phyloP scores from a whole-genome alignment of 92 coral and sea anemone species.

The Ricordea florida region DNA sequence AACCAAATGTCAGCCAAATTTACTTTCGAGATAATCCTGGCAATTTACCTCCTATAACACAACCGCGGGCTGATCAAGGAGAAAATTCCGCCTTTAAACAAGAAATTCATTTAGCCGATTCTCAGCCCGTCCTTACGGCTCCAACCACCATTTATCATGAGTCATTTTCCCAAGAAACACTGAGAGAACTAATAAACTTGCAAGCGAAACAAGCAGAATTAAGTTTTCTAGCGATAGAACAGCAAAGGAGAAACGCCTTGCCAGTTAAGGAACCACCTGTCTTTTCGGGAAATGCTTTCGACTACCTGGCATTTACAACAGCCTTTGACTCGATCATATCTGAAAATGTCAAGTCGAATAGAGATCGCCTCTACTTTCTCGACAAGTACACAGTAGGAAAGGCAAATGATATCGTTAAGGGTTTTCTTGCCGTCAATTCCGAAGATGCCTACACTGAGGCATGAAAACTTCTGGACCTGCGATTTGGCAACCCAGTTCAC shows the following conservation, averaged over 20 bases:
- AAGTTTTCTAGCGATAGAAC: conserved; percentile 10
- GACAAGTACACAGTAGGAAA: conserved; percentile 63
- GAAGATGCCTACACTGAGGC: conserved; percentile 55
- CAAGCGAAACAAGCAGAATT: conserved; percentile 2
- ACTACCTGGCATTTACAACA: conserved; percentile 1
- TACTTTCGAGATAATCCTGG: too few relatives aligned
- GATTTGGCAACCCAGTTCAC: too few relatives aligned
- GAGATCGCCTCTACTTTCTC: conserved; percentile 8
- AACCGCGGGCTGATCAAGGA: too few relatives aligned
- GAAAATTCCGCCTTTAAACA: too few relatives aligned
- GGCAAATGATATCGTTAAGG: conserved; percentile 52
- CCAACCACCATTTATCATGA: too few relatives aligned
- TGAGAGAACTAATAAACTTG: background rate
- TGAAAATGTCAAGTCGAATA: background rate
- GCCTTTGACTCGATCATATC: conserved; percentile 30
- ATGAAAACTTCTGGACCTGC: conserved; percentile 52
- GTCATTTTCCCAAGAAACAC: too few relatives aligned
- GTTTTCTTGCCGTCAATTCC: conserved; percentile 37
- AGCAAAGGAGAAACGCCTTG: background rate
- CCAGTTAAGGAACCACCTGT: conserved; percentile 26
- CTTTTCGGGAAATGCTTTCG: conserved; percentile 18
- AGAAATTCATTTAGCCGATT: too few relatives aligned
- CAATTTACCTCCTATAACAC: too few relatives aligned
- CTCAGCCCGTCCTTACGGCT: too few relatives aligned
- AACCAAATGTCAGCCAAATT: too few relatives aligned